Base-by-base conservation (phyloP, 2,888 invertebrate genomes). In the Cheilosia pagana region DNA sequence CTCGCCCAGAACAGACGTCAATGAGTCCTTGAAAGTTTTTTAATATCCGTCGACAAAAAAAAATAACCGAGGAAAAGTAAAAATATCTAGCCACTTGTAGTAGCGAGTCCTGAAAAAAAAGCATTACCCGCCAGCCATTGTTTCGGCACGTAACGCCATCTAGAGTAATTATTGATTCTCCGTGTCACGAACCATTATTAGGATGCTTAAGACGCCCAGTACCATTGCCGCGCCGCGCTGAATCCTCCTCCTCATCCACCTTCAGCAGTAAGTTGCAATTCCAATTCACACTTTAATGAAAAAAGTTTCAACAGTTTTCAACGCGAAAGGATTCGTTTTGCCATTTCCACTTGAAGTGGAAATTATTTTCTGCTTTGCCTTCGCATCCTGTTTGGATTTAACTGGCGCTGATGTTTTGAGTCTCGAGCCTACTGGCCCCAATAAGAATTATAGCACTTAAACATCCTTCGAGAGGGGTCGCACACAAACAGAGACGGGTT, bases 241-340 rank as follows among this genome's bases (percentile, higher is more conserved):
- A 28, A 8, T 28, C 2, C 72, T 6, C n/a, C 45, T 1, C n/a
- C 67, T 28, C 14, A 35, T 45, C 19, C 1, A 12, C 3, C 53
- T 4, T 3, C 23, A 14, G 14, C 50, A 50, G 55, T 57, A 67
- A 70, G 79, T 78, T 83, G 74, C 81, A 65, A 76, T 81, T 78
- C 57, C 78, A 78, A 74, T 83, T 83, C 83, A 68, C 79, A 83
- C 83, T 74, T 74, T 83, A 83, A 83, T 83, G 83, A 83, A 83
- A 79, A 83, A 83, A 83, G 79, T 83, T 83, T 83, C 79, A 78
- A 79, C 83, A 78, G 72, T 39, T 41, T 55, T 25, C 57, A 52
- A 59, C 4, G 52, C 52, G 48, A 81, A 77, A 60, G 77, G 82
- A 82, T 74, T 71, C 63, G 12, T 31, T 70, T 63, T 77, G 62